Base-by-base conservation (phyloP, 2,888 invertebrate genomes). In the Mesoligia furuncula region DNA sequence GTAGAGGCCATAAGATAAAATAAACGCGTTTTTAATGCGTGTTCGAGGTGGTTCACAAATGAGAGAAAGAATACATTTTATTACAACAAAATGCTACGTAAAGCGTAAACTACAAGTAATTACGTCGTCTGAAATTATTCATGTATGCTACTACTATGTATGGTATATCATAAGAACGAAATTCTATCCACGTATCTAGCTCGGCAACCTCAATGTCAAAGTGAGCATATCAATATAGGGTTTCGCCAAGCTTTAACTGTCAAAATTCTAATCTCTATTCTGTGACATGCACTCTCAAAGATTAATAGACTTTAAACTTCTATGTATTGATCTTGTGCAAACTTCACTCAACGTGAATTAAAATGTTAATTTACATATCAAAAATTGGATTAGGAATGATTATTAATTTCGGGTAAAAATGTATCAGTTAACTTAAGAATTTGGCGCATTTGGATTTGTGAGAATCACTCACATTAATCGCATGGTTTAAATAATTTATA, bases 401-500 rank as follows among this genome's bases (percentile, higher is more conserved):
- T 78, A 31, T 65, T 39, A 54, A 65, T 42, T 42, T 42, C 2
- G 42, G 11, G 2, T 2, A 11, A 24, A 78, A 57, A n/a, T 31
- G 0, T 15, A n/a, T 36, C 31, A 42, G 17, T 77, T 31, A 48
- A 31, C 8, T 65, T n/a, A 42, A 15, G 15, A 15, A 24, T 31
- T 39, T 31, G 17, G 27, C 39, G 24, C 17, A 68, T n/a, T 57
- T 27, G 27, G 20, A 39, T 36, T 11, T 31, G 8, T 39, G 15
- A 48, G 36, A 54, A 64, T 70, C 24, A 27, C 24, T 51, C 3
- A 20, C 48, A 59, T 59, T 59, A 9, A 36, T 45, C 8, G 36
- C n/a, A 64, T 64, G 39, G 8, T 57, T 64, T 27, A n/a, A 65
- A 57, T 24, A 51, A 62, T 15, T 36, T 59, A n/a, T 48, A 75